These are phyloP conservation scores for Eulimnadia texana DNA, from an alignment of 1,140 invertebrate genomes.

Conservation along the genomic window DNA sequence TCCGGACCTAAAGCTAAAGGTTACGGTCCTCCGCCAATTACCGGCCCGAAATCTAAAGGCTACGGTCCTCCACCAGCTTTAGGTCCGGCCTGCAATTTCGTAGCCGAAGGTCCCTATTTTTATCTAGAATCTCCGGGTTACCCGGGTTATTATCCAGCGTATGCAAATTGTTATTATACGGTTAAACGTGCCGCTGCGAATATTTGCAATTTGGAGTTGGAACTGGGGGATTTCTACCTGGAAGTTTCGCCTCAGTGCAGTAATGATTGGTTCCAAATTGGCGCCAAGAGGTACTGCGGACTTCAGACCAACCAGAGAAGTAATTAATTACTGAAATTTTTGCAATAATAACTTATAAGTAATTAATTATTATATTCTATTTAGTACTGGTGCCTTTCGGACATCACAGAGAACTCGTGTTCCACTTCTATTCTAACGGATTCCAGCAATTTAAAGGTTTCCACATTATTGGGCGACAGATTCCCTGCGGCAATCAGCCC, in stretches of 20 bases:
- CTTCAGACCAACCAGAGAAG: conserved; percentile 8
- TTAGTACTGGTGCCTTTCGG: background rate
- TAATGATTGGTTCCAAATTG: conserved; percentile 17
- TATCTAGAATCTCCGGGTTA: conserved; percentile 18
- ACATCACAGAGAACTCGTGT: conserved; percentile 8
- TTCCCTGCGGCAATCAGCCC: conserved; percentile 6
- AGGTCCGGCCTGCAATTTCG: conserved; percentile 1
- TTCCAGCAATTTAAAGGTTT: conserved; percentile 18
- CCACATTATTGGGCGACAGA: conserved; percentile 17
- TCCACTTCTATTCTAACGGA: conserved; percentile 18
- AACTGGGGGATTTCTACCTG: conserved; percentile 20
- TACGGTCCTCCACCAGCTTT: background rate
- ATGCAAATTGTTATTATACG: conserved; percentile 20
- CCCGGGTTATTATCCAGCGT: conserved; percentile 20
- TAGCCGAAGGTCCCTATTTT: background rate
- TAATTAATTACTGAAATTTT: background rate
- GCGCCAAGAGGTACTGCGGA: conserved; percentile 3
- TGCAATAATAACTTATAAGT: no score
- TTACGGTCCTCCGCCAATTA: no score
- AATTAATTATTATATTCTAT: no score
- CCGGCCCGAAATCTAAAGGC: background rate
- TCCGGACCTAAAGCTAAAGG: no score
- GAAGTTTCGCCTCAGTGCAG: conserved; percentile 14
- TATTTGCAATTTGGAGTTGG: conserved; percentile 18
- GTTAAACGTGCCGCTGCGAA: conserved; percentile 16